These are phyloP conservation scores for Pyrrhia umbra DNA, from an alignment of 2,888 invertebrate genomes.

Conservation along the genomic window DNA sequence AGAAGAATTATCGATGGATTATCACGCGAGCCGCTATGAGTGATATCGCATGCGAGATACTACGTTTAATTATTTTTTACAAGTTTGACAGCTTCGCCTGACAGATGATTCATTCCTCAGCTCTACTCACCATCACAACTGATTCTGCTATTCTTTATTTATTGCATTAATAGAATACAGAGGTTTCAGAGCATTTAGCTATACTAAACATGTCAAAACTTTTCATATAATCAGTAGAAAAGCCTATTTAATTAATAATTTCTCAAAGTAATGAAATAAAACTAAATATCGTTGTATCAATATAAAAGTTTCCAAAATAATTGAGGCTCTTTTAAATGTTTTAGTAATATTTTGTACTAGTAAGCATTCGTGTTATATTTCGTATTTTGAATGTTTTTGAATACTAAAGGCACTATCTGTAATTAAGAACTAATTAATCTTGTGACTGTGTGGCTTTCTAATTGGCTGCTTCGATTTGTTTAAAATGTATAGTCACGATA, in stretches of 20 bases:
- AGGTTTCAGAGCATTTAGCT: too few relatives aligned
- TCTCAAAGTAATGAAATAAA: background rate
- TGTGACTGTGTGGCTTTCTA: conserved; percentile 12
- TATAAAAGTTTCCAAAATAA: background rate
- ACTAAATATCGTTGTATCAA: background rate
- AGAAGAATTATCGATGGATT: too few relatives aligned
- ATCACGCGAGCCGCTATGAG: too few relatives aligned
- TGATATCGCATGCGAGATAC: too few relatives aligned
- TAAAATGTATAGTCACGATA: conserved; percentile 17
- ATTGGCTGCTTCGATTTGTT: conserved; percentile 26
- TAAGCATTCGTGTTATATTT: conserved; percentile 2
- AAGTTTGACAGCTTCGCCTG: too few relatives aligned
- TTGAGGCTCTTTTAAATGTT: background rate
- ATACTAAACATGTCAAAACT: background rate
- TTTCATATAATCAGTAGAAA: background rate
- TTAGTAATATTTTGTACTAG: background rate
- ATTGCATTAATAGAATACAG: too few relatives aligned
- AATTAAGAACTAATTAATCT: conserved; percentile 29
- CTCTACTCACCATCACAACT: too few relatives aligned
- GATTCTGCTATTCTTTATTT: too few relatives aligned
- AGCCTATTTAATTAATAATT: background rate
- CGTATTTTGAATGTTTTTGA: background rate
- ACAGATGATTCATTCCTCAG: too few relatives aligned
- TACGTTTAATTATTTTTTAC: too few relatives aligned
- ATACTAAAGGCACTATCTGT: background rate